Evolutionary conservation across 2,113 vertebrate genomes (phyloP), one percentile per base, ranked within the genome.

Genomic region (Psammodynastes pulverulentus): DNA sequence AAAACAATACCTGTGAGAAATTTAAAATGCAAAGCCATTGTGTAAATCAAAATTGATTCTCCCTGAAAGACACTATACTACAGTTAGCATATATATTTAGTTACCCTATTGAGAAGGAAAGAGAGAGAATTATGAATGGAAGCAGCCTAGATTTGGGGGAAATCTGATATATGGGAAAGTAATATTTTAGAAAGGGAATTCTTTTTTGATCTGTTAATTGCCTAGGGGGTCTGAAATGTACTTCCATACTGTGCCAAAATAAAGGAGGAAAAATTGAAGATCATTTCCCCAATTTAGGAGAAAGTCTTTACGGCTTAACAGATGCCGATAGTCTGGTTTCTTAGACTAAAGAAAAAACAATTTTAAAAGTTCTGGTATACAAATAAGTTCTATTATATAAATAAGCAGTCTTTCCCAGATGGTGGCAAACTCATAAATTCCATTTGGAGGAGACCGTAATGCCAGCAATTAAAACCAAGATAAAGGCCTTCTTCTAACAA

Each of bases 1-100:
- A 97, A 97, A 96, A 97, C 87, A 96, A 97, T 96, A 95, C 88
- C 93, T 95, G 95, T 97, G 95, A 97, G 96, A 96, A 95, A 96
- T 58, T 90, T 89, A 91, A 24, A 84, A 58, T 86, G 93, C 90
- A 93, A 94, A 96, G 87, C 1, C 72, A 62, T 43, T 48, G 4
- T 5, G 48, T 51, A 49, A 89, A 89, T 56, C 87, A 89, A 62
- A 89, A 89, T 29, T 45, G 58, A 49, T 86, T 85, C 52, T 85
- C 34, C n/a, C 49, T 49, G 46, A 72, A 88, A 88, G 48, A 23
- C 53, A 53, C 13, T 17, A 34, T 39, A 51, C 89, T 79, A 24
- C 23, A 84, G 52, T 84, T 84, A 90, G 34, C 21, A 79, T 79
- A 79, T 43, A 79, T 79, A 49, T 79, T n/a, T 79, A 43, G 29